Percentiles rank a stretch among this genome's conserved stretches.
Evolutionary conservation across 2,797 vertebrate genomes (phyloP).

Genomic region (Pelochelys cantorii): DNA sequence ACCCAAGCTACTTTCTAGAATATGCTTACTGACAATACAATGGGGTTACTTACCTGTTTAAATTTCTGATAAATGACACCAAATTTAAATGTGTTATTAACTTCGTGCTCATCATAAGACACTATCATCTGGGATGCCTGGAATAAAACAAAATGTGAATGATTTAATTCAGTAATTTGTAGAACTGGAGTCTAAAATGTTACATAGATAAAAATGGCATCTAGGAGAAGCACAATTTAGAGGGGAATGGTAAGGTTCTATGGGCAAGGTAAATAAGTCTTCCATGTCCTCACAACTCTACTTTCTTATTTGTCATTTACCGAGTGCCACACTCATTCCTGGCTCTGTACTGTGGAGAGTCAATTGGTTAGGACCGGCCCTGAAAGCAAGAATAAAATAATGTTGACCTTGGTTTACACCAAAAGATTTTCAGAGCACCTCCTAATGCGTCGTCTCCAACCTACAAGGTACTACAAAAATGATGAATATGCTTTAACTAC

Average conservation of each 20-base stretch:
- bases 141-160: accelerated
- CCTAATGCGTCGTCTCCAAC: neutral
- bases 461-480: neutral
- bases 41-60: slow-evolving; percentile 87
- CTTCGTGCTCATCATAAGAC: slow-evolving; percentile 95
- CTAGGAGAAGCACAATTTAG: neutral
- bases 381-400: neutral
- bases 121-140: slow-evolving; percentile 97
- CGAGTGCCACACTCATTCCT: accelerated
- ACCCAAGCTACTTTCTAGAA: neutral
- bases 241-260: accelerated
- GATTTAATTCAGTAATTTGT: neutral
- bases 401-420: neutral
- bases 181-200: accelerated
- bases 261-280: neutral
- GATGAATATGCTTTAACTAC: neutral
- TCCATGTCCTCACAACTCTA: neutral
- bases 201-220: neutral
- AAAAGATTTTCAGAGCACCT: neutral
- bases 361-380: too few species aligned
- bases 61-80: slow-evolving; percentile 97
- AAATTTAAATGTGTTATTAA: slow-evolving; percentile 99
- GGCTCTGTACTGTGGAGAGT: neutral
- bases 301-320: neutral
- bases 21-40: accelerated